A percentile compares a stretch with the other conserved stretches of the same genome.
Evolutionary conservation across 2,797 vertebrate genomes (phyloP).

Genomic region (Melanotaenia pygmaea): DNA sequence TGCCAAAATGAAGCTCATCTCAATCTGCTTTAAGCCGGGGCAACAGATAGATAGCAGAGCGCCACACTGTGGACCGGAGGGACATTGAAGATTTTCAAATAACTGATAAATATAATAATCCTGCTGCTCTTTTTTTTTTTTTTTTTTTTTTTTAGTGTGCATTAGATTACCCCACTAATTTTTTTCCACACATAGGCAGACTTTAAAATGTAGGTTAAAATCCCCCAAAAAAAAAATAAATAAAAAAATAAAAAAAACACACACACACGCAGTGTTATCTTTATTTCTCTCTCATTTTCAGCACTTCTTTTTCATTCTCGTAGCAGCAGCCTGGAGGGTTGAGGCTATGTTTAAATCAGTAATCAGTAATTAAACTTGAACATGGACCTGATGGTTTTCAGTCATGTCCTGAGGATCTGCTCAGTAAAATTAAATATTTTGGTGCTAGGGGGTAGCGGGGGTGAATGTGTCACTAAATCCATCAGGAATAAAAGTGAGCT

Average conservation of each 20-base stretch:
- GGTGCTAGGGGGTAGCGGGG: slow-evolving; percentile 74
- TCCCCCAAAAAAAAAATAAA: not conserved
- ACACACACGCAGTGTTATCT: slow-evolving; percentile 21
- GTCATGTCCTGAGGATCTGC: slow-evolving; percentile 87
- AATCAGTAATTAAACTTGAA: slow-evolving; percentile 98
- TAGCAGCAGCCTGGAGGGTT: slow-evolving; percentile 81
- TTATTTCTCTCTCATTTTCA: slow-evolving; percentile 15
- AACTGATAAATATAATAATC: slow-evolving; percentile 12
- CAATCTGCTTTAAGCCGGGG: slow-evolving; percentile 62
- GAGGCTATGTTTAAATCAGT: slow-evolving; percentile 88
- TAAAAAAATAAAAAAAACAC: no score
- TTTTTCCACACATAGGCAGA: slow-evolving; percentile 2
- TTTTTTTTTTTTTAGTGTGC: not conserved
- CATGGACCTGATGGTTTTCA: slow-evolving; percentile 88
- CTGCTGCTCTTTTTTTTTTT: not conserved
- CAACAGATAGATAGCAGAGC: slow-evolving; percentile 59
- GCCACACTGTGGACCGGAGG: slow-evolving; percentile 84
- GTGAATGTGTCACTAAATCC: slow-evolving; percentile 91
- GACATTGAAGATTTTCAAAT: slow-evolving; percentile 23
- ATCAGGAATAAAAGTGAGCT: slow-evolving; percentile 87
- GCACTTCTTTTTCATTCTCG: slow-evolving; percentile 28
- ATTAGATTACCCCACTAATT: slow-evolving; percentile 13
- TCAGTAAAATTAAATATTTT: slow-evolving; percentile 91
- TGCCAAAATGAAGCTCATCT: slow-evolving; percentile 65
- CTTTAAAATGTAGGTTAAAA: slow-evolving; percentile 9